Conservation (phyloP, 2,888 invertebrate species). For the Agrotis clavis region DNA sequence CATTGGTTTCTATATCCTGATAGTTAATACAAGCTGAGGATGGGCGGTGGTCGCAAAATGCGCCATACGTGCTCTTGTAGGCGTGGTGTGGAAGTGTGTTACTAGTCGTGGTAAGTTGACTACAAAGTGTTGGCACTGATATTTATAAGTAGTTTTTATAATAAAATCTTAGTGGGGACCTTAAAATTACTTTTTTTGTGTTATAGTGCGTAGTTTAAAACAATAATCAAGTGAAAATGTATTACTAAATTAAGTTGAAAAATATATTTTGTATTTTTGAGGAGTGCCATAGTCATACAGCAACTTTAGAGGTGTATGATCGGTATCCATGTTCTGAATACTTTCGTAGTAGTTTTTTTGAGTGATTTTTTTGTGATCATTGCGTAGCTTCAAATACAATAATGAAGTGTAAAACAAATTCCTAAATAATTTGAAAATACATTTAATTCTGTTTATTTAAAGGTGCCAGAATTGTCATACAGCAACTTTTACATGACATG, state of each 20-base stretch:
- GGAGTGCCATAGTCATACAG: too few relatives aligned
- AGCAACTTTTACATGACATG: too few relatives aligned
- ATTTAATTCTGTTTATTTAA: too few relatives aligned
- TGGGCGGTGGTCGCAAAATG: conserved; percentile 67
- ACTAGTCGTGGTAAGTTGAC: conserved; percentile 42
- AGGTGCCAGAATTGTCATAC: too few relatives aligned
- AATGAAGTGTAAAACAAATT: neutral
- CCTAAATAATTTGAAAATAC: too few relatives aligned
- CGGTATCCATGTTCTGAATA: too few relatives aligned
- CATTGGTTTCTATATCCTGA: conserved; percentile 21
- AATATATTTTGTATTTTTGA: too few relatives aligned
- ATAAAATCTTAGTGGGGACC: neutral
- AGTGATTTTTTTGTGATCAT: too few relatives aligned
- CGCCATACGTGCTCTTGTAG: conserved; percentile 72
- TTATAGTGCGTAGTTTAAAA: too few relatives aligned
- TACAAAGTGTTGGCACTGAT: conserved; percentile 4
- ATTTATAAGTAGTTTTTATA: neutral
- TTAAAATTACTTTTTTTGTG: neutral
- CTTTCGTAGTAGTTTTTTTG: too few relatives aligned
- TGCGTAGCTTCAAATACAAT: neutral
- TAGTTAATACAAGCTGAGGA: conserved; percentile 71
- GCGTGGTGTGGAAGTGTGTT: conserved; percentile 57
- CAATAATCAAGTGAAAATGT: neutral
- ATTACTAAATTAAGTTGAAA: too few relatives aligned
- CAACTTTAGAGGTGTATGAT: too few relatives aligned